Conservation (phyloP, 2,113 vertebrate genomes). For the Stigmatopora nigra region DNA sequence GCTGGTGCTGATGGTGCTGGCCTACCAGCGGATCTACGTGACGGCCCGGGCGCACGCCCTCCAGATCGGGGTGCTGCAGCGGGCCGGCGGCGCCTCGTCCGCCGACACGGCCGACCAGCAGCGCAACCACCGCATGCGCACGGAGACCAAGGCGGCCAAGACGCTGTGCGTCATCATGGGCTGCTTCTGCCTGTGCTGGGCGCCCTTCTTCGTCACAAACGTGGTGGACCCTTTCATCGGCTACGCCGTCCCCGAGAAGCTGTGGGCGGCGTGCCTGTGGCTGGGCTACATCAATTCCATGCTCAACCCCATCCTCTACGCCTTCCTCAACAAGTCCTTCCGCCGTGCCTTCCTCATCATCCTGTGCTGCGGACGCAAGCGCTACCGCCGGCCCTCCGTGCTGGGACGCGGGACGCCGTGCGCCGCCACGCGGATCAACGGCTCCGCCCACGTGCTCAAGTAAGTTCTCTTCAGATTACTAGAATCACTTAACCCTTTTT, state of each 20-base stretch:
- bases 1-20: constrained; percentile 91
- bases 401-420: constrained; percentile 77
- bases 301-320: constrained; percentile 97
- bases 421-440: constrained; percentile 89
- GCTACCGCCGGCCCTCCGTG: constrained; percentile 85
- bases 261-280: constrained; percentile 96
- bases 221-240: constrained; percentile 94
- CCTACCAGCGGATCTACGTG: constrained; percentile 95
- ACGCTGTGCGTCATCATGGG: constrained; percentile 98
- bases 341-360: constrained; percentile 99
- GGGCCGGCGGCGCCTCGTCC: constrained; percentile 73
- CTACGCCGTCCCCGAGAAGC: constrained; percentile 83
- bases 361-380: constrained; percentile 90
- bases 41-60: constrained; percentile 87
- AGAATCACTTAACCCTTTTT: too few species aligned
- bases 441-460: constrained; percentile 93
- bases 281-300: constrained; percentile 99
- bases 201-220: constrained; percentile 95
- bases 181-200: constrained; percentile 99
- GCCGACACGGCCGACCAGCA: constrained; percentile 79
- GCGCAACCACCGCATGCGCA: constrained; percentile 88
- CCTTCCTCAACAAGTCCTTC: constrained; percentile 99
- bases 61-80: constrained; percentile 87
- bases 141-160: constrained; percentile 96
- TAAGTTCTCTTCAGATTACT: constrained; percentile 41